Conservation (phyloP, 2,888 invertebrate genomes). For the Erynnis tages region DNA sequence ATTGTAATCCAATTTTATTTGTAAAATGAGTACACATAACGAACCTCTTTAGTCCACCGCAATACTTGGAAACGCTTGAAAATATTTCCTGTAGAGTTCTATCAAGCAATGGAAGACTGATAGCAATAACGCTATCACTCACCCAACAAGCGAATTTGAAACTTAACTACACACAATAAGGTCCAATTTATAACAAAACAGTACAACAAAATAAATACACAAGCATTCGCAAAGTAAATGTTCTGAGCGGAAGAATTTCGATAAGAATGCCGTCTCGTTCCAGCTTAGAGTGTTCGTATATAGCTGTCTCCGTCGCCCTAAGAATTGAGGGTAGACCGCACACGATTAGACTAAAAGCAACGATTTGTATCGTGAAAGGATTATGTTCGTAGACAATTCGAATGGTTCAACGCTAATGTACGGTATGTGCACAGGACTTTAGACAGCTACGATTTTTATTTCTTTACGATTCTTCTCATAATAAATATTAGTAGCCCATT, state of each 20-base stretch:
- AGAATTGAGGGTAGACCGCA: slow-evolving; percentile 30
- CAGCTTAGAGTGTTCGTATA: background rate
- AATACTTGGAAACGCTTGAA: slow-evolving; percentile 22
- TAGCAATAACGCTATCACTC: slow-evolving; percentile 23
- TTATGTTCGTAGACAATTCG: slow-evolving; percentile 25
- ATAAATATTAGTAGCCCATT: too few species aligned
- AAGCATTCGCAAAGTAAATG: slow-evolving; percentile 26
- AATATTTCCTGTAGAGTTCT: slow-evolving; percentile 25
- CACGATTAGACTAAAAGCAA: slow-evolving; percentile 43
- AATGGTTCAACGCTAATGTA: slow-evolving; percentile 9
- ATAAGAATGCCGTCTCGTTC: slow-evolving; percentile 19
- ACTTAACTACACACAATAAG: slow-evolving; percentile 2
- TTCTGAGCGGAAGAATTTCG: slow-evolving; percentile 26
- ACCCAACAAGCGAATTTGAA: background rate
- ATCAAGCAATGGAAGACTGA: slow-evolving; percentile 23
- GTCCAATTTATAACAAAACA: background rate
- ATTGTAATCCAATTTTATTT: slow-evolving; percentile 1
- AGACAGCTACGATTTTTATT: too few species aligned
- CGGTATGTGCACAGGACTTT: too few species aligned
- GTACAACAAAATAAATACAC: slow-evolving; percentile 27
- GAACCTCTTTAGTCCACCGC: slow-evolving; percentile 19
- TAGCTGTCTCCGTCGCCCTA: slow-evolving; percentile 19
- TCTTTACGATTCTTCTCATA: too few species aligned
- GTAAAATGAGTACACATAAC: slow-evolving; percentile 11
- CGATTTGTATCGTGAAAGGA: slow-evolving; percentile 39